A percentile compares a stretch with the other conserved stretches of the same genome.
Evolutionary conservation across 1,140 invertebrate genomes (phyloP).

Genomic region (Zophobas morio): DNA sequence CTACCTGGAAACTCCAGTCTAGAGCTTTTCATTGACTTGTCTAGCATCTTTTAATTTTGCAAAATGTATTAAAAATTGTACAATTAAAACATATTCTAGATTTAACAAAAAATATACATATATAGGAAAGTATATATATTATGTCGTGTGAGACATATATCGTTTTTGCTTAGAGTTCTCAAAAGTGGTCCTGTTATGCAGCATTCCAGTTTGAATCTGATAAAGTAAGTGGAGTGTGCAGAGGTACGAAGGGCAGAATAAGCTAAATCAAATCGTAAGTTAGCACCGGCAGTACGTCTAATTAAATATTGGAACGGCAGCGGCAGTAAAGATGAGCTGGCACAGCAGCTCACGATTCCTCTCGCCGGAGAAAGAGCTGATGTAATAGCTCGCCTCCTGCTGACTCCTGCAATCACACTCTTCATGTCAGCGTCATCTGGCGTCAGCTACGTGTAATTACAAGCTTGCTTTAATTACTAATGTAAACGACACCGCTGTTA

Average conservation of each 20-base stretch:
- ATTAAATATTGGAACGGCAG: slow-evolving; percentile 45
- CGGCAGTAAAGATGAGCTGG: slow-evolving; percentile 36
- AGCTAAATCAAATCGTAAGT: slow-evolving; percentile 22
- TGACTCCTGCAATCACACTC: slow-evolving; percentile 48
- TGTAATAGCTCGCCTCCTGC: slow-evolving; percentile 42
- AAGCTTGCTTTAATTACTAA: slow-evolving; percentile 53
- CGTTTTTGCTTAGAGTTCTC: too few relatives aligned
- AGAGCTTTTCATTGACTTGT: too few relatives aligned
- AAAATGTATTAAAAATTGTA: too few relatives aligned
- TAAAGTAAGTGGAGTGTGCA: too few relatives aligned
- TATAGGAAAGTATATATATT: too few relatives aligned
- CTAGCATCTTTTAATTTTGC: too few relatives aligned
- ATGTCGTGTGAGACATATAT: too few relatives aligned
- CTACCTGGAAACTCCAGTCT: too few relatives aligned
- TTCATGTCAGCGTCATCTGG: slow-evolving; percentile 53
- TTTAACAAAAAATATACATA: too few relatives aligned
- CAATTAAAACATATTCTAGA: too few relatives aligned
- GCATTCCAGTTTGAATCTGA: too few relatives aligned
- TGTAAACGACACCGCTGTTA: slow-evolving; percentile 58
- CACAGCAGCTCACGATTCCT: slow-evolving; percentile 3
- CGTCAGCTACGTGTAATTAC: slow-evolving; percentile 54
- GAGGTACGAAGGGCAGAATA: slow-evolving; percentile 1
- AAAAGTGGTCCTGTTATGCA: too few relatives aligned
- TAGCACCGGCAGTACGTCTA: slow-evolving; percentile 27
- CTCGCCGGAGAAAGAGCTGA: slow-evolving; percentile 26